These are phyloP conservation scores for Mamestra brassicae DNA, from an alignment of 2,888 invertebrate genomes.

Conservation along the genomic window DNA sequence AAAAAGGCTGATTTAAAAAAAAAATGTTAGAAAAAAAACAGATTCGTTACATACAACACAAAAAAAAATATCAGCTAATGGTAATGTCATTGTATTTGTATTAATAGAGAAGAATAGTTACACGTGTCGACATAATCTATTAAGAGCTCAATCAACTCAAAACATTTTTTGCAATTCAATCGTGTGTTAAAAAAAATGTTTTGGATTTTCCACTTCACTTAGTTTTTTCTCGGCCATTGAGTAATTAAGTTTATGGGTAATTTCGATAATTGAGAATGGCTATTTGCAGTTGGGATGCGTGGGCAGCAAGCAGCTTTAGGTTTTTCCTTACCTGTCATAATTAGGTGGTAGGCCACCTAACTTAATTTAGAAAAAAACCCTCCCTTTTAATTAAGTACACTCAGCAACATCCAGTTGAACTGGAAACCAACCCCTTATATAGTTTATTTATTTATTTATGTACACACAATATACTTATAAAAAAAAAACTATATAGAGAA, in stretches of 20 bases:
- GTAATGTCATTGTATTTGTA: constrained; percentile 1
- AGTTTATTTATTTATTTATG: too few species aligned
- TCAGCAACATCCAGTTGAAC: too few species aligned
- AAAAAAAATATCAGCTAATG: not conserved
- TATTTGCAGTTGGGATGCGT: not conserved
- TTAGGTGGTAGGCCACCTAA: not conserved
- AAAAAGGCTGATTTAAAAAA: too few species aligned
- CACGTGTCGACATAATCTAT: not conserved
- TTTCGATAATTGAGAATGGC: not conserved
- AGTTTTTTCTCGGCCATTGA: not conserved
- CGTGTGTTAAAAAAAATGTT: not conserved
- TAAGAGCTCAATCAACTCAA: constrained; percentile 1
- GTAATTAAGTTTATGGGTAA: constrained; percentile 1
- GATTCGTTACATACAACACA: not conserved
- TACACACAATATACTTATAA: too few species aligned
- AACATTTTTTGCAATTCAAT: constrained; percentile 16
- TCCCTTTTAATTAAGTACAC: too few species aligned
- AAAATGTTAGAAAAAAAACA: not conserved
- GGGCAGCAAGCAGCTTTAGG: not conserved
- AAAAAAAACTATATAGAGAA: too few species aligned
- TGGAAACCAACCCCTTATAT: too few species aligned
- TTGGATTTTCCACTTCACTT: constrained; percentile 11
- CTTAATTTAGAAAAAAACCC: not conserved
- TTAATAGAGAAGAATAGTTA: not conserved
- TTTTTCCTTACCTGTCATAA: not conserved